Evolutionary conservation across 2,797 vertebrate species (phyloP), one percentile per base, ranked within the genome.

Genomic region (Myotis findleyi): DNA sequence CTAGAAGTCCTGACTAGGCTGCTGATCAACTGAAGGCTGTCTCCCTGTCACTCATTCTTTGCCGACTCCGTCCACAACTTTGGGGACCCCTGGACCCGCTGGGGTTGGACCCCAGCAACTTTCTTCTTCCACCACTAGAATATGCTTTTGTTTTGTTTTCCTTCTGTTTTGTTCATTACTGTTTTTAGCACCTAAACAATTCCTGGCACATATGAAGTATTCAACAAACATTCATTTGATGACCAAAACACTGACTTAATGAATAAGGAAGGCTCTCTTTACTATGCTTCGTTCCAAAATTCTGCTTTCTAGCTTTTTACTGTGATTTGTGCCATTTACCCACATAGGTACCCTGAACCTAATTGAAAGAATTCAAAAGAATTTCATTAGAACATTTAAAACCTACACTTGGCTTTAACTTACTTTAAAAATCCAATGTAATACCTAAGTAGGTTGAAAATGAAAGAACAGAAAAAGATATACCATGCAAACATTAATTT

Each of bases 361-460:
- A 23, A 51, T 0, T 53, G 30, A 84, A 84, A 81, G 18, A 84
- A 83, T 68, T 84, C 21, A 55, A 76, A 62, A 90, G 13, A 89
- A 82, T 41, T 87, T 89, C n/a, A 92, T 69, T 27, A 94, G 36
- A 89, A 94, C 9, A 83, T 41, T 92, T 59, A 87, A 55, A 53
- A 90, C 33, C 33, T 68, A 33, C 81, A 59, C 36, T 55, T 85
- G 38, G 36, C 21, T 95, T 85, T 69, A 66, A 86, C 33, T 91
- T 75, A 72, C 64, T 75, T 89, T 89, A 21, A 77, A 93, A 94
- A 83, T 79, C 17, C 33, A 85, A 71, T 59, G 38, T 53, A 93
- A 80, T 44, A 75, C 3, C 12, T 38, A 55, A 64, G 3, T 13
- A 79, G 47, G 14, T 72, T 89, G 16, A 66, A 41, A 93, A 25